Conservation (phyloP, 2,888 invertebrate genomes). For the Pogonocherus hispidulus region DNA sequence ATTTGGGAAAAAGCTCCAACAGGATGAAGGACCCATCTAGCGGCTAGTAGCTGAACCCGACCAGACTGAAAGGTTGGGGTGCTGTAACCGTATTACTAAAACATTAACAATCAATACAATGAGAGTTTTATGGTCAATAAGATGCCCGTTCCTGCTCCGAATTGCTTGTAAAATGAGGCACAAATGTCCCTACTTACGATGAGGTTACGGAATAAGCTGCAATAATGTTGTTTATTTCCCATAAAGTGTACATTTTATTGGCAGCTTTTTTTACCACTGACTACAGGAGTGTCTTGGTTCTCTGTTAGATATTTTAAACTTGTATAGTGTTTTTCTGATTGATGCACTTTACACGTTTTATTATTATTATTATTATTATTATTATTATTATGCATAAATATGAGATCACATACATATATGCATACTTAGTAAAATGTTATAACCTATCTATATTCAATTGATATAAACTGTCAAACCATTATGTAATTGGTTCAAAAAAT, state of each 20-base stretch:
- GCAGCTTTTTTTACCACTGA: constrained; percentile 17
- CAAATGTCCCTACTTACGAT: constrained; percentile 65
- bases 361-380: too few relatives aligned
- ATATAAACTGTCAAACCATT: too few relatives aligned
- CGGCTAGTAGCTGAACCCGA: constrained; percentile 41
- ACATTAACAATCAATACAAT: constrained; percentile 69
- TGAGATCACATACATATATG: too few relatives aligned
- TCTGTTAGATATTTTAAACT: too few relatives aligned
- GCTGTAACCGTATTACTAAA: constrained; percentile 47
- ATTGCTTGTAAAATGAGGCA: constrained; percentile 67
- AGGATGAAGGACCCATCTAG: constrained; percentile 38
- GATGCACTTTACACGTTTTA: too few relatives aligned
- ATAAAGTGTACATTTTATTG: constrained; percentile 51
- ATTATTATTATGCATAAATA: too few relatives aligned
- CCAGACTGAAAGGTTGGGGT: constrained; percentile 21
- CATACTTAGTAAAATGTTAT: too few relatives aligned
- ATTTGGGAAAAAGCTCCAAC: constrained; percentile 5
- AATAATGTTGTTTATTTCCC: constrained; percentile 61
- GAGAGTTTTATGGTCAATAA: constrained; percentile 69
- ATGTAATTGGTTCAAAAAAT: too few relatives aligned
- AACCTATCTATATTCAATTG: too few relatives aligned
- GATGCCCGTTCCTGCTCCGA: constrained; percentile 65
- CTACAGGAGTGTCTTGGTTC: too few relatives aligned
- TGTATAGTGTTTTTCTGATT: too few relatives aligned
- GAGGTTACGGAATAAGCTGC: constrained; percentile 61